These are phyloP conservation scores for Drosophila lacicola DNA, from an alignment of 2,888 invertebrate species.

Conservation along the genomic window DNA sequence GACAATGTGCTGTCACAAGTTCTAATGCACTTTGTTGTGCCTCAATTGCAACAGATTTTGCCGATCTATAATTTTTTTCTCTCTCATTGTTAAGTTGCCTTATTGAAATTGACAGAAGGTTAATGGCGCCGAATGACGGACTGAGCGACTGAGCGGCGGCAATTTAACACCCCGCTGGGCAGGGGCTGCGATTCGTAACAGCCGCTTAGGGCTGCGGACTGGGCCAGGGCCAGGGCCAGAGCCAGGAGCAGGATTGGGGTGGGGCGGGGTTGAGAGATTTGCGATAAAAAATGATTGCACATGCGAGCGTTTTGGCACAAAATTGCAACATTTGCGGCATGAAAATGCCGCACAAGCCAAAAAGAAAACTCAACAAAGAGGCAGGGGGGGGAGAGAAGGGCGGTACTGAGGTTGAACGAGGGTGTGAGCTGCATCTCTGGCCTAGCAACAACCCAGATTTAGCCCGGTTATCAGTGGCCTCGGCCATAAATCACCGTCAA, in stretches of 20 bases:
- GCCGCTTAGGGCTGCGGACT: constrained; percentile 56
- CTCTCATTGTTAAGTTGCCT: constrained; percentile 36
- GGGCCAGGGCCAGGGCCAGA: background rate
- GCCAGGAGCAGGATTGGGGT: no score
- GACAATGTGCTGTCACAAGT: constrained; percentile 32
- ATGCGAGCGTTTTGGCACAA: constrained; percentile 71
- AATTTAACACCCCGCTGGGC: constrained; percentile 78
- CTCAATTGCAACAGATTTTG: constrained; percentile 73
- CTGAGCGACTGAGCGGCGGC: constrained; percentile 30
- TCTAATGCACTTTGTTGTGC: constrained; percentile 39
- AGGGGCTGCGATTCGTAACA: constrained; percentile 48
- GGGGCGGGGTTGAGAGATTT: constrained; percentile 50
- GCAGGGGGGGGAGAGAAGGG: background rate
- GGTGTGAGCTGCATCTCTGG: constrained; percentile 12
- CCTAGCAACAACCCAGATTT: constrained; percentile 65
- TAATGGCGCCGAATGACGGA: constrained; percentile 70
- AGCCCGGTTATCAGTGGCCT: constrained; percentile 81
- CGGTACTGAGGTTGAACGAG: background rate
- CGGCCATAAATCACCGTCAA: constrained; percentile 85
- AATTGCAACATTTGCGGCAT: constrained; percentile 81
- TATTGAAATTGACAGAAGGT: constrained; percentile 79
- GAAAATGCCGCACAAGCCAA: constrained; percentile 53
- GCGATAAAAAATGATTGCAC: constrained; percentile 80
- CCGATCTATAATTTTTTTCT: constrained; percentile 23
- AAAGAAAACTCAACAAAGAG: constrained; percentile 49